These are phyloP conservation scores for Rhaphigaster nebulosa DNA, from an alignment of 2,888 invertebrate genomes.

Conservation along the genomic window DNA sequence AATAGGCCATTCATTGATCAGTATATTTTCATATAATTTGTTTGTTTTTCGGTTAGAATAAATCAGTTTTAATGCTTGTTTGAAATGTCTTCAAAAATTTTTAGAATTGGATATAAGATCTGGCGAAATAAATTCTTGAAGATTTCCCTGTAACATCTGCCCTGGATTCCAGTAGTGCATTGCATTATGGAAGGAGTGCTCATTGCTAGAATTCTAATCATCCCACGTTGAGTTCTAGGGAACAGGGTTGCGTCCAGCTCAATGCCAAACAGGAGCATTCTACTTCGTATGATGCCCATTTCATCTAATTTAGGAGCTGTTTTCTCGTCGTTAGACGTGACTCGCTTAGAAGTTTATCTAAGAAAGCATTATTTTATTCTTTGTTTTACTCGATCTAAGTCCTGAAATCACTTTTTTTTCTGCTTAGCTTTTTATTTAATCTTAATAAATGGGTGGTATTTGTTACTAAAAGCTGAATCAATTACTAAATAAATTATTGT, in stretches of 20 bases:
- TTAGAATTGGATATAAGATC: no score
- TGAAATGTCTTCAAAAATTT: background rate
- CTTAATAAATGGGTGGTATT: no score
- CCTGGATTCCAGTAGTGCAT: background rate
- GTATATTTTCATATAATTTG: background rate
- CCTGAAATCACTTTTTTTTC: background rate
- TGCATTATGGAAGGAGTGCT: conserved; percentile 2
- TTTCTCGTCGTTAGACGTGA: background rate
- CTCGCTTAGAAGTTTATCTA: background rate
- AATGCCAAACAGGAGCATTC: conserved; percentile 24
- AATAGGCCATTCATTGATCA: background rate
- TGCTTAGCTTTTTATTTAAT: no score
- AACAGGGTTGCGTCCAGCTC: background rate
- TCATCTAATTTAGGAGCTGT: background rate
- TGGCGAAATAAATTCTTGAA: background rate
- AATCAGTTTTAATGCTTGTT: background rate
- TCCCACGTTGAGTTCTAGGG: background rate
- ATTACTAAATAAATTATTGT: no score
- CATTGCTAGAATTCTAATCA: background rate
- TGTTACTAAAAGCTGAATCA: no score
- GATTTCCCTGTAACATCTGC: background rate
- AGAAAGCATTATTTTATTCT: background rate
- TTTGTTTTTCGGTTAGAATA: background rate
- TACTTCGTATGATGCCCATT: background rate
- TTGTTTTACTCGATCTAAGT: background rate